phyloP scores from a whole-genome alignment of 2,113 vertebrate species.

The Eulacestoma nigropectus region DNA sequence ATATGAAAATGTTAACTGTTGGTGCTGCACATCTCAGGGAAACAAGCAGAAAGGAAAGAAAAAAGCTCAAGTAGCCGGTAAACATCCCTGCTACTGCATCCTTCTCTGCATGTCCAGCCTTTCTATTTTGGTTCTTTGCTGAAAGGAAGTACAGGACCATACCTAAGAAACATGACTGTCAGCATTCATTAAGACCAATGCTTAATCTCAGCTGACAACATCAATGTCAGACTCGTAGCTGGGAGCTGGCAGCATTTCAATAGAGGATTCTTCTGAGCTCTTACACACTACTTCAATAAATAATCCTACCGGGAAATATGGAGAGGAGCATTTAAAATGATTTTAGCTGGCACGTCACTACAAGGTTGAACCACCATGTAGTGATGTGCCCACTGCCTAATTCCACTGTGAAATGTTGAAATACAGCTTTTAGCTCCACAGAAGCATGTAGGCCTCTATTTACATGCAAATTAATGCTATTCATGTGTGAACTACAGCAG shows the following conservation, averaged over 20 bases:
- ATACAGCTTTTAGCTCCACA: constrained; percentile 74
- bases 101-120: background rate
- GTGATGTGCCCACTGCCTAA: constrained; percentile 72
- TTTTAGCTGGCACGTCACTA: constrained; percentile 71
- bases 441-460: constrained; percentile 76
- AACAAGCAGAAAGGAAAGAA: background rate
- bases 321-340: constrained; percentile 71
- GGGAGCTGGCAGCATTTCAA: constrained; percentile 68
- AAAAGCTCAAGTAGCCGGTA: background rate
- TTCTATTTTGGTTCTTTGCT: constrained; percentile 50
- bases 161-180: constrained; percentile 66
- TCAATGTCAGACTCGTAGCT: constrained; percentile 69
- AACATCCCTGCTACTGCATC: background rate
- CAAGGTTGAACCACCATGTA: constrained; percentile 65
- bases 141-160: constrained; percentile 36
- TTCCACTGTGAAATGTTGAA: constrained; percentile 77
- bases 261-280: constrained; percentile 66
- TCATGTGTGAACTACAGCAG: constrained; percentile 78
- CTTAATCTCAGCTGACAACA: constrained; percentile 75
- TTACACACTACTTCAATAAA: constrained; percentile 65
- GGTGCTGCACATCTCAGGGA: background rate
- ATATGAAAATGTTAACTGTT: background rate
- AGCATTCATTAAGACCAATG: constrained; percentile 69
- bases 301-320: constrained; percentile 67
- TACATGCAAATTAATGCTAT: constrained; percentile 79